Evolutionary conservation across 23 tunicate species (phyloP), one percentile per base, ranked within the genome.

Genomic region (Styela plicata): DNA sequence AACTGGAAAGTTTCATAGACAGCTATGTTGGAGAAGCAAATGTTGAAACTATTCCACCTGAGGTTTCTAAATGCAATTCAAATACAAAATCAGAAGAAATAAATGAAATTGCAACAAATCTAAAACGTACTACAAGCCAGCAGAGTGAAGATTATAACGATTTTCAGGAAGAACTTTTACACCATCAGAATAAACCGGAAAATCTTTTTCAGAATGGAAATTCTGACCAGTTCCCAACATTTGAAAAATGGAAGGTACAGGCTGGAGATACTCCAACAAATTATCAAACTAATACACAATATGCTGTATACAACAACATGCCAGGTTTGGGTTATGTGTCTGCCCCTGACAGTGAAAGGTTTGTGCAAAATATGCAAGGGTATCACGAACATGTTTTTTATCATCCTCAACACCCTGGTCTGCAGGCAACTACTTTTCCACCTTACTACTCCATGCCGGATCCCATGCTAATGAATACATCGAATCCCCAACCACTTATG

Each of bases 1-100:
- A 76, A 18, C 33, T 76, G 24, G 81, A 76, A 53, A 76, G 66
- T 52, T 76, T 76, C 24, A 76, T 76, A 13, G 81, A 76, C 81
- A 76, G 81, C 66, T 76, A 76, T 76, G 81, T 76, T 36, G 66
- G 32, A 10, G 81, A 76, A 20, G 66, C 21, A 22, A 33, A 73
- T n/a, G 52, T 27, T 27, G 77, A 71, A 18, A 5, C 24, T 27
- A 71, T 71, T 3, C 37, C 34, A 30, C 29, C 77, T 16, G 34
- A 31, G 29, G 34, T 34, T 13, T 71, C 29, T 36, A 71, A 34
- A 5, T 23, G 27, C 27, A 71, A 34, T 71, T 19, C 77, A 31
- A 34, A 33, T 29, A 17, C 34, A 3, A 30, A 71, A 31, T 3
- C 3, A 18, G 77, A 26, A 3, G 36, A 71, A 18, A 16, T 44